Conservation (phyloP, 2,888 invertebrate species). For the Gortyna flavago region DNA sequence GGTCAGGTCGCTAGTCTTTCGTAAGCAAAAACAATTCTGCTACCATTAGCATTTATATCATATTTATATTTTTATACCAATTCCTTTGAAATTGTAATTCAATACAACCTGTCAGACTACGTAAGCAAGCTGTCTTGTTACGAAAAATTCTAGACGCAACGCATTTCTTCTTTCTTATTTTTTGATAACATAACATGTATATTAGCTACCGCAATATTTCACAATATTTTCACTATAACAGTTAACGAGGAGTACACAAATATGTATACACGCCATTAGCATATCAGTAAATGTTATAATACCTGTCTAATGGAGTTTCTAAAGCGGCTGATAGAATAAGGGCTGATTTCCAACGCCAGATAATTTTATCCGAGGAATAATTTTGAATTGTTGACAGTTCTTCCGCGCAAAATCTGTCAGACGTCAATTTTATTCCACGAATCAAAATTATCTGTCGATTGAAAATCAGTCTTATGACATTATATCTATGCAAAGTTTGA, state of each 20-base stretch:
- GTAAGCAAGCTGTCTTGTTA: background rate
- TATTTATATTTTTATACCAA: background rate
- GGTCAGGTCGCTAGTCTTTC: background rate
- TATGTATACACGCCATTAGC: constrained; percentile 28
- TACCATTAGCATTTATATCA: background rate
- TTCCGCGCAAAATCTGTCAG: no score
- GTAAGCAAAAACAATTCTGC: background rate
- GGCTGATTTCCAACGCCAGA: no score
- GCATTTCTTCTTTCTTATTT: background rate
- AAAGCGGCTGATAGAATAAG: constrained; percentile 30
- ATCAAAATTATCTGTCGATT: no score
- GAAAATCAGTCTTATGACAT: background rate
- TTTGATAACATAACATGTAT: background rate
- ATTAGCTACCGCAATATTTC: constrained; percentile 12
- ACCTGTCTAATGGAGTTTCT: constrained; percentile 19
- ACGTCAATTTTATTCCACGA: no score
- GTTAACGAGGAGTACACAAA: constrained; percentile 30
- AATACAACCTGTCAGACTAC: constrained; percentile 9
- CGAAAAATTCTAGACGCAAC: background rate
- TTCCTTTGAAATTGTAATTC: constrained; percentile 18
- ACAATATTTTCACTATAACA: constrained; percentile 1
- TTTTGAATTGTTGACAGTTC: no score
- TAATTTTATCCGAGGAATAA: no score
- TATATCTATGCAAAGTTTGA: constrained; percentile 26
- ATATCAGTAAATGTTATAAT: constrained; percentile 30